Conservation (phyloP, 2,797 vertebrate species). For the Rhinatrema bivittatum region DNA sequence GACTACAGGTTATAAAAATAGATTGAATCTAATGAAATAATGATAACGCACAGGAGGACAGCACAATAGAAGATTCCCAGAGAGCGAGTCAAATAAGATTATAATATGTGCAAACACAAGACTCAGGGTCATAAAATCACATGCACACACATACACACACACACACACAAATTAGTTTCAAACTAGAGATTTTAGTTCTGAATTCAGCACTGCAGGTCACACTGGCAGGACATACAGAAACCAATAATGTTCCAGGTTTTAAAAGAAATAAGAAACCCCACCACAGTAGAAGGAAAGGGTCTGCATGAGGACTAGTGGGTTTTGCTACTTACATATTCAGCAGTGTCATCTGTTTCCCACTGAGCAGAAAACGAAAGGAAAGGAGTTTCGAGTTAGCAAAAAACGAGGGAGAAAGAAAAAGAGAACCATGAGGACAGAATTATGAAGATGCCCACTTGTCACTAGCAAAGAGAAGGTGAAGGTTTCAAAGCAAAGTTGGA, state of each 20-base stretch:
- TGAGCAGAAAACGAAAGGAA: slow-evolving; percentile 58
- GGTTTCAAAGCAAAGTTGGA: too few species aligned
- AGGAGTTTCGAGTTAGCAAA: slow-evolving; percentile 67
- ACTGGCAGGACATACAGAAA: too few species aligned
- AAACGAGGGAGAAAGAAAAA: slow-evolving; percentile 30
- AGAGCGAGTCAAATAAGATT: too few species aligned
- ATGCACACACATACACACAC: accelerated
- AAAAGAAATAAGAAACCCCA: not conserved
- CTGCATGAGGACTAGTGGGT: not conserved
- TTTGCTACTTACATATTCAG: slow-evolving; percentile 91
- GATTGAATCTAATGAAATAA: too few species aligned
- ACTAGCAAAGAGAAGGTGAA: too few species aligned
- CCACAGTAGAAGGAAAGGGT: slow-evolving; percentile 17
- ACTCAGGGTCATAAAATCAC: not conserved
- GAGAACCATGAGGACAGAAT: slow-evolving; percentile 48
- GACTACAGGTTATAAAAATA: too few species aligned
- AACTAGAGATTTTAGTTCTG: too few species aligned
- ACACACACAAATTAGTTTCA: not conserved
- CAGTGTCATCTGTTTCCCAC: slow-evolving; percentile 97
- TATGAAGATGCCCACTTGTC: too few species aligned
- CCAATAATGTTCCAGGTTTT: too few species aligned
- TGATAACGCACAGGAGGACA: too few species aligned
- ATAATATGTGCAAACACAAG: too few species aligned
- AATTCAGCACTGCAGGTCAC: slow-evolving; percentile 9
- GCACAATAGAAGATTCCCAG: too few species aligned